phyloP scores from a whole-genome alignment of 2,113 vertebrate genomes.

The Cervus canadensis region DNA sequence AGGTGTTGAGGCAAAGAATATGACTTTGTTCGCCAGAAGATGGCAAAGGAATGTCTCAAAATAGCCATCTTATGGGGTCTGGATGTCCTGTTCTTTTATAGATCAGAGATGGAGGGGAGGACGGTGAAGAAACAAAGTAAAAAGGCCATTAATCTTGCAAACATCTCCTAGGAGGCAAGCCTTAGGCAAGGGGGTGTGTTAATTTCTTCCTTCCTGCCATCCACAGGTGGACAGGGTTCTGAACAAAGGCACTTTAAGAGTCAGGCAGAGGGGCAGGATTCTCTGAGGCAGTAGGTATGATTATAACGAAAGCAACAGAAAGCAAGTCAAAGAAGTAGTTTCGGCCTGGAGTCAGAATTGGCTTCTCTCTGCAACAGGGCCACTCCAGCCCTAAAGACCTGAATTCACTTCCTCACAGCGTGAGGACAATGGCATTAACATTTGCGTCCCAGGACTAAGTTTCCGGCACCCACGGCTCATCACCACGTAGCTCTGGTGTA shows the following conservation, averaged over 20 bases:
- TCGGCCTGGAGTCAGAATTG: neutral
- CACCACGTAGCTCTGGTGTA: accelerated
- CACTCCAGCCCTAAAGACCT: neutral
- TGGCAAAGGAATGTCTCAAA: neutral
- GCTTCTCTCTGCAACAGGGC: neutral
- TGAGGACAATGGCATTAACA: neutral
- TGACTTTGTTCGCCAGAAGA: neutral
- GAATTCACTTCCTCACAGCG: neutral
- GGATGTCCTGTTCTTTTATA: neutral
- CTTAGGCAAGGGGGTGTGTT: neutral
- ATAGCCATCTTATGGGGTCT: neutral
- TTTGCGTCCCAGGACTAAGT: no score
- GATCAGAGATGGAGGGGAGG: neutral
- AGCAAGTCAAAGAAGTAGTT: neutral
- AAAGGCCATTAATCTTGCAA: neutral
- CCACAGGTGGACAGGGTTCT: neutral
- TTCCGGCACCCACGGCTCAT: neutral
- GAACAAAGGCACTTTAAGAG: neutral
- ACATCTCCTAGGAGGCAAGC: neutral
- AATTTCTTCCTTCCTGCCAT: neutral
- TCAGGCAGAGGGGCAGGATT: neutral
- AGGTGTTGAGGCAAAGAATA: neutral
- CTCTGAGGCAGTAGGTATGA: neutral
- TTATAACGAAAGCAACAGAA: neutral
- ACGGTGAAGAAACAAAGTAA: neutral